These are phyloP conservation scores for Acrocephalus kingi DNA, from an alignment of 2,113 vertebrate species.

Conservation along the genomic window DNA sequence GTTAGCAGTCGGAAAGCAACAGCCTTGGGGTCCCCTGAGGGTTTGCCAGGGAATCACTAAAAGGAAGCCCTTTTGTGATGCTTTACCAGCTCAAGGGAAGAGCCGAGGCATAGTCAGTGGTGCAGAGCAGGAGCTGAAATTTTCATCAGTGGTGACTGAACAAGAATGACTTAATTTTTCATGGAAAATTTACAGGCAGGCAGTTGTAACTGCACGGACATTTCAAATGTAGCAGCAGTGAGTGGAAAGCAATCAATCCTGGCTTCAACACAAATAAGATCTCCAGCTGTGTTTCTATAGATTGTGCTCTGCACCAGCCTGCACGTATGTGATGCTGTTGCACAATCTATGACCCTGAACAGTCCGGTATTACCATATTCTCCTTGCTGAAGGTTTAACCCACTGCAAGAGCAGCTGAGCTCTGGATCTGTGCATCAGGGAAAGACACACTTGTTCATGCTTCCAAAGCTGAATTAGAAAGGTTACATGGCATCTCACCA, in stretches of 20 bases:
- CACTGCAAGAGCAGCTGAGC: not conserved
- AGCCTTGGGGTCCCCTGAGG: not conserved
- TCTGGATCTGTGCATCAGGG: not conserved
- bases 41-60: not conserved
- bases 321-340: not conserved
- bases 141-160: not conserved
- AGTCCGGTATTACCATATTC: not conserved
- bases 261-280: not conserved
- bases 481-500: not conserved
- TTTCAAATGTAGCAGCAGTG: not conserved
- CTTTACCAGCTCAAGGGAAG: not conserved
- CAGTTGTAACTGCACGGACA: not conserved
- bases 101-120: not conserved
- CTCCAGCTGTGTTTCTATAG: conserved; percentile 2
- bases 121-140: not conserved
- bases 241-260: not conserved
- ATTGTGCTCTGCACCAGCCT: not conserved
- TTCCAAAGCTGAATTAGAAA: not conserved
- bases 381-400: not conserved
- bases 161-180: not conserved
- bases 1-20: not conserved
- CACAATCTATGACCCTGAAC: not conserved
- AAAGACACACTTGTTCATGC: not conserved
- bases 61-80: not conserved
- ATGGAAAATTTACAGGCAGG: not conserved